Evolutionary conservation across 1,140 invertebrate genomes (phyloP).

Genomic region (Pseudobourletiella spinata): DNA sequence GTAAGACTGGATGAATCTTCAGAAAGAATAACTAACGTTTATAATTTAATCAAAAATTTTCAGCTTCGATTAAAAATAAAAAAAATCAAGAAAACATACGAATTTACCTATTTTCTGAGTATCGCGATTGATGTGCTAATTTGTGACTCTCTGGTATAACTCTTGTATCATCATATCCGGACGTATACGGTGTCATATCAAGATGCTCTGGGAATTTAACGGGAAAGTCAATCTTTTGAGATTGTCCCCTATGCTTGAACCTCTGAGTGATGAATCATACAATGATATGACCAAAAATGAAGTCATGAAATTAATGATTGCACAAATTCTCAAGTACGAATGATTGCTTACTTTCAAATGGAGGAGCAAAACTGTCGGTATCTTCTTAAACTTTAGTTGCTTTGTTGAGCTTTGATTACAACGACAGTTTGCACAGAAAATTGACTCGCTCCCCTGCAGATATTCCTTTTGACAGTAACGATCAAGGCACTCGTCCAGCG

Average conservation of each 20-base stretch:
- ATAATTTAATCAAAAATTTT: too few relatives aligned
- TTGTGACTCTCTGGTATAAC: too few relatives aligned
- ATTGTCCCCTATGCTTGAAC: conserved; percentile 3
- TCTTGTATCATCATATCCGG: too few relatives aligned
- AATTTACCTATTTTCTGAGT: too few relatives aligned
- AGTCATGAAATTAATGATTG: neutral
- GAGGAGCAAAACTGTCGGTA: conserved; percentile 91
- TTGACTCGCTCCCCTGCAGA: conserved; percentile 77
- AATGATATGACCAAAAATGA: neutral
- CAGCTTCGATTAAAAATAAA: too few relatives aligned
- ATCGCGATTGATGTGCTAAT: too few relatives aligned
- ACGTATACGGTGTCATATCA: conserved; percentile 96
- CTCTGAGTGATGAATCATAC: conserved; percentile 22
- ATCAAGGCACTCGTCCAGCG: conserved; percentile 75
- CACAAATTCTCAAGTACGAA: neutral
- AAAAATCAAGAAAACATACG: too few relatives aligned
- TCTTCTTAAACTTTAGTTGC: conserved; percentile 85
- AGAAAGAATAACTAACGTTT: too few relatives aligned
- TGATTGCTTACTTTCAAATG: conserved; percentile 61
- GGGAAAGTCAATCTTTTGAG: conserved; percentile 76
- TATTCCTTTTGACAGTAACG: conserved; percentile 87
- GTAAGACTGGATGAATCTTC: too few relatives aligned
- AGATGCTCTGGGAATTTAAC: conserved; percentile 91
- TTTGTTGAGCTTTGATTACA: conserved; percentile 90
- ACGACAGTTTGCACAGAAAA: conserved; percentile 85